These are phyloP conservation scores for Cantharis rufa DNA, from an alignment of 2,888 invertebrate genomes.

Conservation along the genomic window DNA sequence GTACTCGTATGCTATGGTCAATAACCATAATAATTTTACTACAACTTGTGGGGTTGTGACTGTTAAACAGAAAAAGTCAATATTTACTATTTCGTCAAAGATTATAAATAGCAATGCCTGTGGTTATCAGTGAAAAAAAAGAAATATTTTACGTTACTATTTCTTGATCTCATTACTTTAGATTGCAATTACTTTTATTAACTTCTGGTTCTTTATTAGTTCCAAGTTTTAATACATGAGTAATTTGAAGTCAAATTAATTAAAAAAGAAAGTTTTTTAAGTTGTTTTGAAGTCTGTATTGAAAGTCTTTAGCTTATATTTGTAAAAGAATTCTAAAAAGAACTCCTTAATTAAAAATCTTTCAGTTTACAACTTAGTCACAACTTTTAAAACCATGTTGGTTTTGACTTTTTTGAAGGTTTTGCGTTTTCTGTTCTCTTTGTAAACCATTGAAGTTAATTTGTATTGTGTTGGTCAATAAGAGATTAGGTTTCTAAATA, in stretches of 20 bases:
- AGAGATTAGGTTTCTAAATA: constrained; percentile 21
- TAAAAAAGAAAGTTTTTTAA: background rate
- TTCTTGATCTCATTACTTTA: background rate
- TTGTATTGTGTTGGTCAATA: constrained; percentile 25
- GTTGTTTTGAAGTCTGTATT: constrained; percentile 1
- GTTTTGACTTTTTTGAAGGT: constrained; percentile 2
- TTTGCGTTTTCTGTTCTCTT: constrained; percentile 13
- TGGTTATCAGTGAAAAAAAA: background rate
- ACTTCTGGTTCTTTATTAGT: background rate
- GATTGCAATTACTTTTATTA: background rate
- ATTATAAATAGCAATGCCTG: background rate
- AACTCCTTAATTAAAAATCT: background rate
- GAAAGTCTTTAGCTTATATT: background rate
- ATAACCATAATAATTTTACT: too few relatives aligned
- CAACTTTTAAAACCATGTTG: constrained; percentile 8
- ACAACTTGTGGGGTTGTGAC: too few relatives aligned
- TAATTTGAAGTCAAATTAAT: background rate
- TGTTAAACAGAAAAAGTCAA: too few relatives aligned
- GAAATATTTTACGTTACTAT: background rate
- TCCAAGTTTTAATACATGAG: background rate
- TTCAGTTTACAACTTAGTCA: background rate
- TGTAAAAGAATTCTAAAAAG: background rate
- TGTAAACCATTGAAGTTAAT: constrained; percentile 25
- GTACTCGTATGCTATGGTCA: too few relatives aligned
- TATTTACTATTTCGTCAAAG: background rate